A percentile compares a stretch with the other conserved stretches of the same genome.
Conservation (phyloP, 2,113 vertebrate species). For the Zosterops hypoxanthus region DNA sequence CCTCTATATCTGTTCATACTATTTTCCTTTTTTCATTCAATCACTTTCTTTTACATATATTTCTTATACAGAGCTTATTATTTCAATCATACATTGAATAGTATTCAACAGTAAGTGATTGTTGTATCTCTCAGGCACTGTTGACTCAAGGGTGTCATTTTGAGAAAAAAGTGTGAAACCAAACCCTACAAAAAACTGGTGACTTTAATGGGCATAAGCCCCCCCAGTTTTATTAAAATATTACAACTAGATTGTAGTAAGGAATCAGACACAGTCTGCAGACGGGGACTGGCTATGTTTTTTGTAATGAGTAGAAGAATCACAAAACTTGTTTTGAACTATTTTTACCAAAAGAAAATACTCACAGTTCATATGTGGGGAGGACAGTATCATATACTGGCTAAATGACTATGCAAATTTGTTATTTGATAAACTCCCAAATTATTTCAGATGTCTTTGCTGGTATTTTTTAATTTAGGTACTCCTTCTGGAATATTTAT, state of each 20-base stretch:
- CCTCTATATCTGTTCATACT: neutral
- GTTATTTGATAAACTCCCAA: neutral
- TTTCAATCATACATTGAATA: neutral
- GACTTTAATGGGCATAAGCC: rapidly evolving
- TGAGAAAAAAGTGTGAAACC: neutral
- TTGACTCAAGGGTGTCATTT: neutral
- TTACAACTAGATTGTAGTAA: neutral
- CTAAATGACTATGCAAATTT: neutral
- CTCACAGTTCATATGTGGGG: neutral
- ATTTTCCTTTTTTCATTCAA: neutral
- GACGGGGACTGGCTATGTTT: neutral
- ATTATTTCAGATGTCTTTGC: neutral
- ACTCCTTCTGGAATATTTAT: neutral
- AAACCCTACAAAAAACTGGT: rapidly evolving
- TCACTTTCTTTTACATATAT: neutral
- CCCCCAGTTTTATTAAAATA: neutral
- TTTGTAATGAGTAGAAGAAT: neutral
- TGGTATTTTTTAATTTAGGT: neutral
- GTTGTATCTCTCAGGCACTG: neutral
- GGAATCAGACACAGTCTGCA: neutral
- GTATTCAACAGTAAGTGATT: neutral
- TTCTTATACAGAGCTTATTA: neutral
- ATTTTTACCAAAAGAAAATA: neutral
- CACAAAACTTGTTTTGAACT: neutral
- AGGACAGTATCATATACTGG: neutral